phyloP scores from a whole-genome alignment of 2,113 vertebrate species.

The Hippopotamus amphibius region DNA sequence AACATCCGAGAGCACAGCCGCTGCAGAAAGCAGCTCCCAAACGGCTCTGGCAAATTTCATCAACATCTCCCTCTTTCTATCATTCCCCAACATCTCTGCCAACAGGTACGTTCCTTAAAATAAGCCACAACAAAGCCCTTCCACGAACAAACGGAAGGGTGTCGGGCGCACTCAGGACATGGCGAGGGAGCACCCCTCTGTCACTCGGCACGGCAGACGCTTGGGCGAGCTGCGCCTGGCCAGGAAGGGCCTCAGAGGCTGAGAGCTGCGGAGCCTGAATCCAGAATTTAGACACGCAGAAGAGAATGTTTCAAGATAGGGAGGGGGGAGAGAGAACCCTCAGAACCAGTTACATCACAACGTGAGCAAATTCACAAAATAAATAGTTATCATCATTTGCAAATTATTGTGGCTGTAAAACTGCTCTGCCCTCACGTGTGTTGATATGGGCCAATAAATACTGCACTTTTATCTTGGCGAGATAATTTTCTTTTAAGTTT shows the following conservation, averaged over 20 bases:
- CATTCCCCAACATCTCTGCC: neutral
- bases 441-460: neutral
- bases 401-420: conserved; percentile 7
- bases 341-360: neutral
- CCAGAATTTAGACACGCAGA: neutral
- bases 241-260: neutral
- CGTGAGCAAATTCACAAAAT: conserved; percentile 7
- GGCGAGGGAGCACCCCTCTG: accelerated
- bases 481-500: conserved; percentile 59
- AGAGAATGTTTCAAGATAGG: neutral
- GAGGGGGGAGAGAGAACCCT: neutral
- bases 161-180: neutral
- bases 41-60: accelerated
- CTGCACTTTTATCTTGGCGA: neutral
- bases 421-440: neutral
- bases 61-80: neutral
- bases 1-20: accelerated
- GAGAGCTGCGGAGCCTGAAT: neutral
- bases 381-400: conserved; percentile 34
- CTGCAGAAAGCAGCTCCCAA: neutral
- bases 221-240: neutral
- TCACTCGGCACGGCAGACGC: accelerated
- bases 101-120: neutral
- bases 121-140: neutral
- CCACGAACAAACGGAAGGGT: accelerated